Base-by-base conservation (phyloP, 2,888 invertebrate genomes). In the Drosophila rubida region DNA sequence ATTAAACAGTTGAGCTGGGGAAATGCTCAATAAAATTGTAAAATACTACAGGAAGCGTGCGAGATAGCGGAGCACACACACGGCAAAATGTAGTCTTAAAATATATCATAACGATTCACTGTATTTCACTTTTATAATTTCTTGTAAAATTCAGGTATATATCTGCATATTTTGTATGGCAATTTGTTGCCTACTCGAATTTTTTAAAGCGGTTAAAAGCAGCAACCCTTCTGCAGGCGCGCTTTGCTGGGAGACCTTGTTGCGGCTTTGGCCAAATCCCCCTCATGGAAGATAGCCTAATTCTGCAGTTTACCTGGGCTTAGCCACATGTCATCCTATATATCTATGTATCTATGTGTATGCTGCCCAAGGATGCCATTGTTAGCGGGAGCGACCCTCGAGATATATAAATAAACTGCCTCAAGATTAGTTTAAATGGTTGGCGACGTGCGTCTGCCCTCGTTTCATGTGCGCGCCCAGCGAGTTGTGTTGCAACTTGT, bases 391-490 rank as follows among this genome's bases (percentile, higher is more conserved):
- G 84, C 73, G 62, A 69, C 78, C 75, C 80, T 81, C 59, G 81
- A 84, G 85, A 71, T 78, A 78, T 80, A 80, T 80, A 80, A 80
- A 80, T 80, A 80, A 80, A 80, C 85, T 72, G 78, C 78, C 68
- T 84, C 69, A 80, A 80, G 80, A 80, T 80, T 80, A 80, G 85
- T 84, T 84, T 80, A 80, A 80, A 80, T 84, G 75, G 78, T 75
- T 80, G 75, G 65, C 75, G 68, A 77, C 74, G 75, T 84, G 81
- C 78, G 78, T 84, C 68, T 80, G 80, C 69, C 85, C 80, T 71
- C 81, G 68, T 80, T 84, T 68, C 51, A 32, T 41, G 54, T 54
- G 37, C 45, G 11, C 11, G 32, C n/a, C n/a, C 32, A n/a, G n/a
- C 32, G 32, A 32, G 32, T n/a, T 32, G 30, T n/a, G 30, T 60